Conservation (phyloP, 1,140 invertebrate genomes). For the Hycleus phaleratus region DNA sequence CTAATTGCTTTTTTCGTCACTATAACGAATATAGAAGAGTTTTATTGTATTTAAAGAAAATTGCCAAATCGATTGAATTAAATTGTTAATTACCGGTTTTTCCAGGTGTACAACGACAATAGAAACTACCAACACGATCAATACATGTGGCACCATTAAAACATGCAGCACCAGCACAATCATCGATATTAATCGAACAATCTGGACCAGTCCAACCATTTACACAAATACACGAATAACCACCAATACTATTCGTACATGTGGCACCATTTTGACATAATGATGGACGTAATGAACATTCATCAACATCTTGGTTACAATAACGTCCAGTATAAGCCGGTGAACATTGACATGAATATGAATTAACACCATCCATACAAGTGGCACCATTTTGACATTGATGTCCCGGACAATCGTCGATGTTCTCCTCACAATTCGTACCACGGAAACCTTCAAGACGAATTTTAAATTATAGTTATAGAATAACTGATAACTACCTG, state of each 20-base stretch:
- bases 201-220: conserved; percentile 90
- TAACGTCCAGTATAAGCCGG: conserved; percentile 78
- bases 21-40: too few species aligned
- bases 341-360: conserved; percentile 82
- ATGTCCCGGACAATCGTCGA: conserved; percentile 84
- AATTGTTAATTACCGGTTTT: conserved; percentile 69
- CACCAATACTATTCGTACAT: conserved; percentile 82
- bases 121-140: conserved; percentile 88
- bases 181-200: conserved; percentile 89
- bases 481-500: conserved; percentile 56
- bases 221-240: conserved; percentile 93
- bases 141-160: conserved; percentile 96
- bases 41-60: not conserved
- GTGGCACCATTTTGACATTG: conserved; percentile 86
- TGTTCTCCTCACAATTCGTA: conserved; percentile 80
- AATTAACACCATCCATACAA: conserved; percentile 79
- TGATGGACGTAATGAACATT: conserved; percentile 68
- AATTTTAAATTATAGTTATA: not conserved
- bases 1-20: too few species aligned
- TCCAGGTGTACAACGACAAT: conserved; percentile 89
- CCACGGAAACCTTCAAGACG: conserved; percentile 66
- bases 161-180: conserved; percentile 86
- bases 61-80: not conserved
- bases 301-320: conserved; percentile 74
- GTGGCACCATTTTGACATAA: conserved; percentile 92